Percentiles rank a stretch among this genome's conserved stretches.
phyloP scores from a whole-genome alignment of 2,888 invertebrate genomes.

The Dascillus cervinus region DNA sequence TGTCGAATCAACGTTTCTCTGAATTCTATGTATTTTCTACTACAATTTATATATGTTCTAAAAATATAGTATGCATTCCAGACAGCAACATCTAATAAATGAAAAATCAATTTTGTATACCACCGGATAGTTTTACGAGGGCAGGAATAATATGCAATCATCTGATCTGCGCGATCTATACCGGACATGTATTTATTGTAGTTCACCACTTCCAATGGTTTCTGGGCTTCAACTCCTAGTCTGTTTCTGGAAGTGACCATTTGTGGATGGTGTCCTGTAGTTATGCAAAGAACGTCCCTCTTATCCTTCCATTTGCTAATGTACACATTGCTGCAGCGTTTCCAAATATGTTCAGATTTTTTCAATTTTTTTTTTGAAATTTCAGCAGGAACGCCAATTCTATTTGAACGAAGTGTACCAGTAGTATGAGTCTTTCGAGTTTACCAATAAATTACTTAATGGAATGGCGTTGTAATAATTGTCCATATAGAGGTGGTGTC shows the following conservation, averaged over 20 bases:
- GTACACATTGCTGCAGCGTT: conserved; percentile 3
- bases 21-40: too few relatives aligned
- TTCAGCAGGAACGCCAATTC: not conserved
- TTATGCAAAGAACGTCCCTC: conserved; percentile 16
- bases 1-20: too few relatives aligned
- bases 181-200: conserved; percentile 17
- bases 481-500: conserved; percentile 4
- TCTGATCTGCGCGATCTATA: conserved; percentile 13
- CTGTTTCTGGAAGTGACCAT: conserved; percentile 10
- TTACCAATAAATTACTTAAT: not conserved
- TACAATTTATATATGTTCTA: too few relatives aligned
- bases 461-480: conserved; percentile 4
- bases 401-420: conserved; percentile 1
- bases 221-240: conserved; percentile 7
- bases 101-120: conserved; percentile 6
- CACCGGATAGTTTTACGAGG: conserved; percentile 15
- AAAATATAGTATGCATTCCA: conserved; percentile 5
- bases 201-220: conserved; percentile 11
- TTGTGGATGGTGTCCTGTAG: conserved; percentile 18
- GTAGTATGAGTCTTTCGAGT: conserved; percentile 1
- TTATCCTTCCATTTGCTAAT: conserved; percentile 19
- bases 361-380: conserved; percentile 1
- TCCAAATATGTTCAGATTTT: conserved; percentile 4
- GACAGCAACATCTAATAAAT: conserved; percentile 3
- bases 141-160: conserved; percentile 13